These are phyloP conservation scores for Heterotis niloticus DNA, from an alignment of 2,113 vertebrate species.

Conservation along the genomic window DNA sequence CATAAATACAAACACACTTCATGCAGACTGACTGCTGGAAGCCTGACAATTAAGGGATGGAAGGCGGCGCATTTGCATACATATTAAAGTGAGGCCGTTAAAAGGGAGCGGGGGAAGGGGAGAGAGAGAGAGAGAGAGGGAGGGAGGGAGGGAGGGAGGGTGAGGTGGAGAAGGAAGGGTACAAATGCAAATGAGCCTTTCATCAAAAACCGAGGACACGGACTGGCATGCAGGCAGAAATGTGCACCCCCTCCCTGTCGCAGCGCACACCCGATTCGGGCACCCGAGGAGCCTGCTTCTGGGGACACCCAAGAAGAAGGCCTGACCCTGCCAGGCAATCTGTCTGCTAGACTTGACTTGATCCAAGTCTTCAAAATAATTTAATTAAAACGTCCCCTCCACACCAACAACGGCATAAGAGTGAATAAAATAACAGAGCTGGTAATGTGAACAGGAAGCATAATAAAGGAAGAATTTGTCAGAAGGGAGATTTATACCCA, in stretches of 20 bases:
- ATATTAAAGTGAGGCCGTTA: slow-evolving; percentile 71
- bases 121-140: slow-evolving; percentile 35
- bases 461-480: not conserved
- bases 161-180: slow-evolving; percentile 39
- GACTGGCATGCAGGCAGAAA: slow-evolving; percentile 65
- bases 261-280: slow-evolving; percentile 52
- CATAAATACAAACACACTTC: slow-evolving; percentile 72
- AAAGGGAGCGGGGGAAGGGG: slow-evolving; percentile 62
- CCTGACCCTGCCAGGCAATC: slow-evolving; percentile 28
- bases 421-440: not conserved
- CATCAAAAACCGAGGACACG: slow-evolving; percentile 70
- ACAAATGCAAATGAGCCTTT: slow-evolving; percentile 70
- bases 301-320: slow-evolving; percentile 33
- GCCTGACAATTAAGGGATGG: slow-evolving; percentile 66
- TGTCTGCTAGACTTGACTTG: not conserved
- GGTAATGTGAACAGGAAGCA: not conserved
- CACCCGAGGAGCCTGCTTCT: slow-evolving; percentile 56
- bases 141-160: slow-evolving; percentile 5
- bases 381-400: not conserved
- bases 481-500: no score
- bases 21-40: slow-evolving; percentile 68
- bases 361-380: not conserved
- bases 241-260: slow-evolving; percentile 62
- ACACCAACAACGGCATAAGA: not conserved
- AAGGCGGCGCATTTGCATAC: slow-evolving; percentile 69